Conservation (phyloP, 2,797 vertebrate species). For the Heterohyrax brucei region DNA sequence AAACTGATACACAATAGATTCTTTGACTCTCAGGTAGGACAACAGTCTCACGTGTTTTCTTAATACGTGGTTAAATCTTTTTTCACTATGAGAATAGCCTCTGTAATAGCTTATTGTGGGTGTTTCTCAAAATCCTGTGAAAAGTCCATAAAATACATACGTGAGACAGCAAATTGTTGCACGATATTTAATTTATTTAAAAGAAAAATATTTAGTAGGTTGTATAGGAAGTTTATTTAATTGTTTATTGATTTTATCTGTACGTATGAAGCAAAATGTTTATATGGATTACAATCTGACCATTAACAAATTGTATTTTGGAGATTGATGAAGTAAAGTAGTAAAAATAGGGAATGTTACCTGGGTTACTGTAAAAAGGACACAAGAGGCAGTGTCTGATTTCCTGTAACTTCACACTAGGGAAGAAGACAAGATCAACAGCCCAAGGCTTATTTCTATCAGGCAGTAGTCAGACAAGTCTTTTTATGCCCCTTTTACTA, state of each 20-base stretch:
- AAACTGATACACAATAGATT: neutral
- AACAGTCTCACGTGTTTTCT: neutral
- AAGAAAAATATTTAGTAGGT: neutral
- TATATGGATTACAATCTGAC: neutral
- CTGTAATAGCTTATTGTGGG: neutral
- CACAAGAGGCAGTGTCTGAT: too few species aligned
- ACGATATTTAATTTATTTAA: neutral
- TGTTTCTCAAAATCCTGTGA: neutral
- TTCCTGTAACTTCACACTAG: too few species aligned
- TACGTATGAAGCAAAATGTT: neutral
- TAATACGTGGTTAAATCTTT: neutral
- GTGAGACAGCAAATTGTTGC: neutral
- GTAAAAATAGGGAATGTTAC: neutral
- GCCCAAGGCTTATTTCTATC: too few species aligned
- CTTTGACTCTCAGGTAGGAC: neutral
- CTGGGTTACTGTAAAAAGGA: too few species aligned
- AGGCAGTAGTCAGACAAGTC: too few species aligned
- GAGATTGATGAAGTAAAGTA: neutral
- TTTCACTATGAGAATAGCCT: neutral
- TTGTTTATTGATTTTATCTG: constrained; percentile 20
- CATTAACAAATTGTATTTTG: neutral
- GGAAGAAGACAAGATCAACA: too few species aligned
- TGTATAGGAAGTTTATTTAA: neutral
- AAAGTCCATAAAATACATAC: neutral
- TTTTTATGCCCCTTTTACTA: too few species aligned